Evolutionary conservation across 2,888 invertebrate genomes (phyloP), one percentile per base, ranked within the genome.

Genomic region (Agrotis exclamationis): DNA sequence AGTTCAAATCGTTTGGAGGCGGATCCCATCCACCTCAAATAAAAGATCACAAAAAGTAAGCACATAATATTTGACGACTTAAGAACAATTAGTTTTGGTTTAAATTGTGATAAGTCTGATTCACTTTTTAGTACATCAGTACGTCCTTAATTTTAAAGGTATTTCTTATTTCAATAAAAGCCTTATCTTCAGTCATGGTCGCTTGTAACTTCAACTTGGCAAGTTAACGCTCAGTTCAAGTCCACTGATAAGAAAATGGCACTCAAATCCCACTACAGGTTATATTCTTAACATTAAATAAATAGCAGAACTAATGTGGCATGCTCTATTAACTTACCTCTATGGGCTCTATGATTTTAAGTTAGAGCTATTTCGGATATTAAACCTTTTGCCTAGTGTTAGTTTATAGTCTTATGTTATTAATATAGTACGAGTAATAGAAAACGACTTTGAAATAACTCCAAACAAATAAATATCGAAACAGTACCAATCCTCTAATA

Each of bases 101-200:
- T 71, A 28, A 0, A 51, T 22, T 39, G 2, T 44, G 4, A 67
- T n/a, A 51, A 68, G 16, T 58, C 22, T 16, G 22, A 18, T 56
- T 5, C 3, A 22, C 5, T 51, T 28, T 70, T n/a, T 51, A 28
- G 0, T 16, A 22, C 33, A 0, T 28, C 53, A 47, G 5, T 5
- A 33, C 7, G 47, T 63, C 13, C 70, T 53, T 74, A 69, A 80
- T 68, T 73, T 63, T 66, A 56, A 71, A 20, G 39, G 62, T 53
- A 45, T n/a, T 45, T 20, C 47, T 47, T 68, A 63, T 80, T 79
- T 67, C 51, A 65, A 74, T 72, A 62, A 76, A 70, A 71, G 70
- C 24, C 58, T 76, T 76, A 79, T 68, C 80, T 70, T 56, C 11
- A 62, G 65, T 59, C 28, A 73, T 79, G 83, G 70, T 70, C 66